Base-by-base conservation (phyloP, 2,797 vertebrate species). In the Scolopax rusticola region DNA sequence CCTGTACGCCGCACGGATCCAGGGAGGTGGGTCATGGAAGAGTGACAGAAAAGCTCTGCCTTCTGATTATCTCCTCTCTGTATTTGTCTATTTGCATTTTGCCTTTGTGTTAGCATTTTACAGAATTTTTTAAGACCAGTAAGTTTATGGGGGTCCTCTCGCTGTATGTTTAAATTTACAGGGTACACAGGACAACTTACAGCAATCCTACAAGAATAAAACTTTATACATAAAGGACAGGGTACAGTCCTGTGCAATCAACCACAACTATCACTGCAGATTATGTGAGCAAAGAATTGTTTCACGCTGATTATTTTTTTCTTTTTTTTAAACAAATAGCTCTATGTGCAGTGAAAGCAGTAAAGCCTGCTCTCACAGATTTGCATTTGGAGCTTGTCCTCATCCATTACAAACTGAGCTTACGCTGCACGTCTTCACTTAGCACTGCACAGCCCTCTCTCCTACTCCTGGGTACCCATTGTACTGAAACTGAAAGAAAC, bases 1-100 rank as follows among this genome's bases (percentile, higher is more conserved):
- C 68, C 43, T 70, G 48, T 8, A 60, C 13, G 5, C 40, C 36
- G 13, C 1, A 0, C 19, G 47, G 54, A 65, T 28, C 24, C 9
- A 36, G 21, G 61, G 45, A 41, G 33, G 7, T 65, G 70, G 18
- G 61, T 41, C 24, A 1, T 2, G 16, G 56, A 40, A 69, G 38
- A 75, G 53, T 8, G 21, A 67, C 1, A 1, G 45, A 70, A 56
- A 41, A 85, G 24, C 36, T 77, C 40, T 93, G 84, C 19, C 18
- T 25, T n/a, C 23, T 50, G 28, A 24, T 63, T 40, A 41, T 64
- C 38, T 54, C 30, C 8, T 5, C 19, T 54, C 41, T 25, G n/a
- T 40, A 25, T 50, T 74, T 41, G 40, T 64, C 19, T 64, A 64
- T 30, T 32, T 63, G 40, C 41, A n/a, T 65, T 25, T 57, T 88